A percentile compares a stretch with the other conserved stretches of the same genome.
phyloP scores from a whole-genome alignment of 1,140 invertebrate genomes.

The Cotesia vestalis region DNA sequence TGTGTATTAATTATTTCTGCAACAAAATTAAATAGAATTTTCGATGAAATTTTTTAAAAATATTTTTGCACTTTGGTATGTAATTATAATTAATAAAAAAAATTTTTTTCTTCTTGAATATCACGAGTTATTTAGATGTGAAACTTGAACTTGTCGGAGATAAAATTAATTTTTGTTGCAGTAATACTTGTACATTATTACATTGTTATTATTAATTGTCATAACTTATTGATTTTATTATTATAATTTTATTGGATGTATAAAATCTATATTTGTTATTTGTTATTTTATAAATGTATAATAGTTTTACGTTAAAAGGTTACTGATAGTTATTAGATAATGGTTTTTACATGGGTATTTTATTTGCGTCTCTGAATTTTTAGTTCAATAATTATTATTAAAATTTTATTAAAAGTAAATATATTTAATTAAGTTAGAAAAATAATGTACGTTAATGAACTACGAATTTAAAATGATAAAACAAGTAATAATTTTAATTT shows the following conservation, averaged over 20 bases:
- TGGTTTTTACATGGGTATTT: conserved; percentile 22
- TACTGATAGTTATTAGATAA: conserved; percentile 14
- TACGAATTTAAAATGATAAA: conserved; percentile 6
- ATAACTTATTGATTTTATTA: neutral
- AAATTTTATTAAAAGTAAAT: conserved; percentile 9
- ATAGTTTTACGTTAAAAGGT: conserved; percentile 12
- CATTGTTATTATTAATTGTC: no score
- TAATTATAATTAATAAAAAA: no score
- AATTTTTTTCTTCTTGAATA: no score
- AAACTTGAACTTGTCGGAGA: no score
- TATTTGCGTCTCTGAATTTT: conserved; percentile 12
- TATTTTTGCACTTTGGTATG: no score
- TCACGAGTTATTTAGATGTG: no score
- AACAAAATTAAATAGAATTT: no score
- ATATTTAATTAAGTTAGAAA: conserved; percentile 4
- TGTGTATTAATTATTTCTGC: no score
- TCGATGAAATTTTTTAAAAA: no score
- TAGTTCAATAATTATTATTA: conserved; percentile 21
- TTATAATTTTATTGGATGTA: conserved; percentile 20
- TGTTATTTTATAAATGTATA: conserved; percentile 21
- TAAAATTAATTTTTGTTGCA: no score
- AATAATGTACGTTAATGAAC: neutral
- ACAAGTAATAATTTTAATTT: conserved; percentile 14
- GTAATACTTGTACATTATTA: no score
- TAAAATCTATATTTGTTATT: conserved; percentile 28